Percentiles rank a stretch among this genome's conserved stretches.
Conservation (phyloP, 2,113 vertebrate genomes). For the Drymodes brunneopygia region DNA sequence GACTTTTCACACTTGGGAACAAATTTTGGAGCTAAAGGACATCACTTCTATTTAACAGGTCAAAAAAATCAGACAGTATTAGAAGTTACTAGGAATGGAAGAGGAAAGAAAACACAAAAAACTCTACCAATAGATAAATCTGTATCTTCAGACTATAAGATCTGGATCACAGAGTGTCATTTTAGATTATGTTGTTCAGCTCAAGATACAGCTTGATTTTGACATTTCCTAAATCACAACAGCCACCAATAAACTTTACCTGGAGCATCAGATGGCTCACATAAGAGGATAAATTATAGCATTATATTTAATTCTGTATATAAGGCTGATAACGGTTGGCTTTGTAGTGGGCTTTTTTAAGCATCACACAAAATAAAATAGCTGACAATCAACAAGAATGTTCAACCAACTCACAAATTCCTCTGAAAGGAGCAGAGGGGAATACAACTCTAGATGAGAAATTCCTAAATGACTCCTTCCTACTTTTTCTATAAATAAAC, state of each 20-base stretch:
- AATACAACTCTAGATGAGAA: background rate
- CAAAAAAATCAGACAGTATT: background rate
- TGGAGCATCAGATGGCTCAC: background rate
- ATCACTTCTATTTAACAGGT: background rate
- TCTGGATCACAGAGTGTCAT: background rate
- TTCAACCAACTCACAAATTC: background rate
- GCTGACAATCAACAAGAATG: background rate
- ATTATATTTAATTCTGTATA: background rate
- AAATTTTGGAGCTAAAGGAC: background rate
- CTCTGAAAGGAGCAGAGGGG: background rate
- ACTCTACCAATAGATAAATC: background rate
- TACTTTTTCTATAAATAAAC: background rate
- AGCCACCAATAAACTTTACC: background rate
- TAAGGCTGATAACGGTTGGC: background rate
- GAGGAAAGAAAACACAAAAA: background rate
- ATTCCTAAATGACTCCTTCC: background rate
- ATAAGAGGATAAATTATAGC: background rate
- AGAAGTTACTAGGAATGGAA: background rate
- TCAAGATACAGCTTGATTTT: background rate
- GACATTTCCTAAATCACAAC: background rate
- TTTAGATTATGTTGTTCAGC: background rate
- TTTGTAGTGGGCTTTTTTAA: background rate
- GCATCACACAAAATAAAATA: background rate
- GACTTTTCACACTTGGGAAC: background rate
- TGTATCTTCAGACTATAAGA: background rate